Base-by-base conservation (phyloP, 2,113 vertebrate genomes). In the Cyrtonyx montezumae region DNA sequence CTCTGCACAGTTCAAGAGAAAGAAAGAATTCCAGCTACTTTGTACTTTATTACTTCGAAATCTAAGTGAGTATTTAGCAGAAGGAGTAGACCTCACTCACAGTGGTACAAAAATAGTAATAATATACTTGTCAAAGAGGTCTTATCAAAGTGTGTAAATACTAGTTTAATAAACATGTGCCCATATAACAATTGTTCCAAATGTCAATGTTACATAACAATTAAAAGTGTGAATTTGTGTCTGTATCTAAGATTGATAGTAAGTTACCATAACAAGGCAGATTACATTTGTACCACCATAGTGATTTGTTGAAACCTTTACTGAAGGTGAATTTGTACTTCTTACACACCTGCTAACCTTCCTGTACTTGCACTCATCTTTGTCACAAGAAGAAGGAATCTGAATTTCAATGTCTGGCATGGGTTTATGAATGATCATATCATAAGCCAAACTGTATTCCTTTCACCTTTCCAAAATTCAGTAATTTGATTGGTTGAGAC, bases 401-500 rank as follows among this genome's bases (percentile, higher is more conserved):
- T 77, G 90, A 88, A 92, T 95, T 91, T 92, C 79, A 94, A 21
- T 66, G 43, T 58, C 37, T 4, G 20, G 53, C 61, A 59, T 22
- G 32, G 62, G 26, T 36, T 70, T 90, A 43, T 62, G 40, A 91
- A 69, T 26, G 71, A 75, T 73, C 73, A 59, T 26, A 91, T 42
- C 17, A 55, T 36, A 92, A 81, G 36, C 73, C 81, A 77, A 88
- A 19, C 19, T 48, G 11, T 48, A 55, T 13, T 48, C 67, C 55
- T 86, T 91, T 93, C 74, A 88, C 59, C 84, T 91, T 95, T 97
- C 88, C 81, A 93, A 90, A 92, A 92, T 91, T 77, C 87, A 93
- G 55, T 71, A 89, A 53, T 95, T 81, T 2, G 3, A 79, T 36
- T 74, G 22, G 73, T 46, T 78, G 67, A 65, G 30, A 11, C 73